These are phyloP conservation scores for Geococcyx californianus DNA, from an alignment of 2,113 vertebrate genomes.

Conservation along the genomic window DNA sequence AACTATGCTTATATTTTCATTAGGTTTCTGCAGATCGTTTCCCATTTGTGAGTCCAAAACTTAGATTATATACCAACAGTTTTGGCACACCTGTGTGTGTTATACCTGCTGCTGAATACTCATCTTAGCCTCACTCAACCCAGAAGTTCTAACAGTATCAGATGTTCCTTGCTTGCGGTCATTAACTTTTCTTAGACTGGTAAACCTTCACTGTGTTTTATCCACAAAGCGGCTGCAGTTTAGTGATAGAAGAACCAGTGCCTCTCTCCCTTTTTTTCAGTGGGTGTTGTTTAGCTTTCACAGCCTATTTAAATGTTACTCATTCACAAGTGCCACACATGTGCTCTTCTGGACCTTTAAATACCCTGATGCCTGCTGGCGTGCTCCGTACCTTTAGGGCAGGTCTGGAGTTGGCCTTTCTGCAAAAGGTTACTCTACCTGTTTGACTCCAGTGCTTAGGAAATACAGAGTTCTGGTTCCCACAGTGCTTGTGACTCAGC, in stretches of 20 bases:
- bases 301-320: not conserved
- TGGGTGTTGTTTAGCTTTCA: not conserved
- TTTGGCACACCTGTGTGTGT: not conserved
- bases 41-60: not conserved
- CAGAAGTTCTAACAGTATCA: not conserved
- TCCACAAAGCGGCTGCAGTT: not conserved
- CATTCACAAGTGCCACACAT: not conserved
- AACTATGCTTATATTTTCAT: not conserved
- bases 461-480: conserved; percentile 53
- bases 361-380: not conserved
- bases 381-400: not conserved
- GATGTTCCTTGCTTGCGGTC: not conserved
- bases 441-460: conserved; percentile 40
- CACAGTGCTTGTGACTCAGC: conserved; percentile 57
- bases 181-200: not conserved
- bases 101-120: fast-evolving
- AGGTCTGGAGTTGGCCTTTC: conserved; percentile 48
- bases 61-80: not conserved
- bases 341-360: conserved; percentile 31
- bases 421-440: conserved; percentile 41
- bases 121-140: not conserved
- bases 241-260: not conserved
- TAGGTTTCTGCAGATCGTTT: not conserved
- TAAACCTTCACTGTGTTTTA: not conserved
- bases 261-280: not conserved